Conservation (phyloP, 1,140 invertebrate genomes). For the Anagrus nilaparvatae region DNA sequence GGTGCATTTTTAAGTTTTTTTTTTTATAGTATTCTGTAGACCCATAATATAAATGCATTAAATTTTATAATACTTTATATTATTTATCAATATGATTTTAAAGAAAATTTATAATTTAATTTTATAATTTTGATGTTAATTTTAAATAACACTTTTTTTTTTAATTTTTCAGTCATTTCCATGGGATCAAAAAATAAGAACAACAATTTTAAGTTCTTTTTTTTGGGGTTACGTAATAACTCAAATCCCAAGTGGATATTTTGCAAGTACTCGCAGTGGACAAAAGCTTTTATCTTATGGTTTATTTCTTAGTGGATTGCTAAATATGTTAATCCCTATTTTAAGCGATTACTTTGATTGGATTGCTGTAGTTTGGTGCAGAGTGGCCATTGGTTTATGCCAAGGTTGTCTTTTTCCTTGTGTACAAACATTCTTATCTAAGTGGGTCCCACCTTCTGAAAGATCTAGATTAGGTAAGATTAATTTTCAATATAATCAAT, state of each 20-base stretch:
- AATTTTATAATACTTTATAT: too few relatives aligned
- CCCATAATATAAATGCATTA: too few relatives aligned
- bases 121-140: too few relatives aligned
- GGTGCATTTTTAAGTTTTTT: too few relatives aligned
- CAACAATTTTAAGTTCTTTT: constrained; percentile 42
- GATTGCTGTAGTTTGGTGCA: constrained; percentile 48
- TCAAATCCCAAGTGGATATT: constrained; percentile 46
- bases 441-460: constrained; percentile 65
- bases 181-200: constrained; percentile 42
- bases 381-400: constrained; percentile 63
- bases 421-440: constrained; percentile 65
- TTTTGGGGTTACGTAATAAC: constrained; percentile 44
- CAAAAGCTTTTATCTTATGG: constrained; percentile 40
- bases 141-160: neutral
- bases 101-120: too few relatives aligned
- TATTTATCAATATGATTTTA: too few relatives aligned
- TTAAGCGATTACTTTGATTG: constrained; percentile 44
- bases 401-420: constrained; percentile 72
- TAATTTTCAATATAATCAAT: neutral
- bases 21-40: too few relatives aligned
- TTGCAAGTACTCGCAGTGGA: constrained; percentile 38
- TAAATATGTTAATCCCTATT: constrained; percentile 37
- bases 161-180: constrained; percentile 30
- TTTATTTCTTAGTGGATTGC: constrained; percentile 33
- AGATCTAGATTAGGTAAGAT: constrained; percentile 40